These are phyloP conservation scores for Tarsius wallacei DNA, from an alignment of 2,797 vertebrate genomes.

Conservation along the genomic window DNA sequence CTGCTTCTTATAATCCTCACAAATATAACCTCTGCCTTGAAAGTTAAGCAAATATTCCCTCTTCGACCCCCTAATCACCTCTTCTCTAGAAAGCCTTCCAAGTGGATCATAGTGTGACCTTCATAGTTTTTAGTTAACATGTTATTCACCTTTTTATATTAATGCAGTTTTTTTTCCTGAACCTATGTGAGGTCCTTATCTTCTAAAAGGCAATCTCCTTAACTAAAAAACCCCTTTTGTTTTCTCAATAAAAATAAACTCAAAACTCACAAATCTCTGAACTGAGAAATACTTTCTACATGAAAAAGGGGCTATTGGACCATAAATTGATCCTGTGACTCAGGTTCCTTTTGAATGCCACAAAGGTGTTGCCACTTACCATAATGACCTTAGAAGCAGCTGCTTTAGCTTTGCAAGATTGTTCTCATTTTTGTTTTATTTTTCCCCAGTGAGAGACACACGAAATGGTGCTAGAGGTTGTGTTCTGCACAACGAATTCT, in stretches of 20 bases:
- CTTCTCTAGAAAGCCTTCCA: background rate
- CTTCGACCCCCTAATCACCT: background rate
- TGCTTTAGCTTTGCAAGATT: background rate
- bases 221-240: background rate
- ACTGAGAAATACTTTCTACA: background rate
- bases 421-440: background rate
- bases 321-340: background rate
- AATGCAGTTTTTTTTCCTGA: background rate
- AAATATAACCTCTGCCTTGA: background rate
- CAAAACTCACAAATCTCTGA: background rate
- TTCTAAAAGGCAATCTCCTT: background rate
- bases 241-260: background rate
- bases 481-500: background rate
- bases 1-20: background rate
- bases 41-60: background rate
- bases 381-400: background rate
- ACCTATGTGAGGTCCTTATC: background rate
- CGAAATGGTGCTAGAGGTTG: background rate
- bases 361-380: background rate
- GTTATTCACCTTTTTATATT: background rate
- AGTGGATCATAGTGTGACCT: background rate
- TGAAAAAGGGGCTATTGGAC: background rate
- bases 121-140: background rate
- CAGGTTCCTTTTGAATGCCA: background rate
- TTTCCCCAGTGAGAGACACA: background rate